phyloP scores from a whole-genome alignment of 1,140 invertebrate species.

The Atta colombica region DNA sequence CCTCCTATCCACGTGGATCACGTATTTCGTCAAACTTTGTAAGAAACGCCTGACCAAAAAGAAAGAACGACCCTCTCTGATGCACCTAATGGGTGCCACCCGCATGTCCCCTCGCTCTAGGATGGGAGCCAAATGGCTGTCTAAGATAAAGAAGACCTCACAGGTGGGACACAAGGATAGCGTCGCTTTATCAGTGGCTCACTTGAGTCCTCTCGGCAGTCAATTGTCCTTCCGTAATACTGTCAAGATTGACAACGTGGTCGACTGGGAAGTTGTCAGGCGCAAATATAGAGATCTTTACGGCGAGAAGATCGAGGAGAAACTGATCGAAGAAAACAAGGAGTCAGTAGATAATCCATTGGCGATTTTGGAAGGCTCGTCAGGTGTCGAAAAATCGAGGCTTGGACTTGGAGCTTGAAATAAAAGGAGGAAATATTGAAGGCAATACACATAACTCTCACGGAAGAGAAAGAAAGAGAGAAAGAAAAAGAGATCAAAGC shows the following conservation, averaged over 20 bases:
- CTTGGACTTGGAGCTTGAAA: constrained; percentile 27
- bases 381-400: background rate
- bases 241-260: constrained; percentile 94
- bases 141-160: too few relatives aligned
- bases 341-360: constrained; percentile 78
- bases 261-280: constrained; percentile 96
- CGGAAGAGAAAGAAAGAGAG: background rate
- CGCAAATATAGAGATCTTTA: constrained; percentile 95
- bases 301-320: constrained; percentile 90
- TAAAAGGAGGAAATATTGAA: background rate
- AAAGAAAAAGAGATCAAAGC: constrained; percentile 17
- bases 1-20: constrained; percentile 96
- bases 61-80: constrained; percentile 90
- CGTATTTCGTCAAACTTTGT: constrained; percentile 92
- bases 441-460: background rate
- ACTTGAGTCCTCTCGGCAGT: constrained; percentile 93
- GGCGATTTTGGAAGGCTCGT: constrained; percentile 71
- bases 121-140: constrained; percentile 85
- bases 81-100: constrained; percentile 91
- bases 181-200: constrained; percentile 91
- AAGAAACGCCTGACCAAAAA: constrained; percentile 91
- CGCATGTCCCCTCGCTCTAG: constrained; percentile 93
- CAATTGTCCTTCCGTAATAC: constrained; percentile 92
- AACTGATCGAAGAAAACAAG: constrained; percentile 86
- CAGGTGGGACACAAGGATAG: constrained; percentile 89